Percentiles rank a stretch among this genome's conserved stretches.
Conservation (phyloP, 2,888 invertebrate species). For the Coenonympha glycerion region DNA sequence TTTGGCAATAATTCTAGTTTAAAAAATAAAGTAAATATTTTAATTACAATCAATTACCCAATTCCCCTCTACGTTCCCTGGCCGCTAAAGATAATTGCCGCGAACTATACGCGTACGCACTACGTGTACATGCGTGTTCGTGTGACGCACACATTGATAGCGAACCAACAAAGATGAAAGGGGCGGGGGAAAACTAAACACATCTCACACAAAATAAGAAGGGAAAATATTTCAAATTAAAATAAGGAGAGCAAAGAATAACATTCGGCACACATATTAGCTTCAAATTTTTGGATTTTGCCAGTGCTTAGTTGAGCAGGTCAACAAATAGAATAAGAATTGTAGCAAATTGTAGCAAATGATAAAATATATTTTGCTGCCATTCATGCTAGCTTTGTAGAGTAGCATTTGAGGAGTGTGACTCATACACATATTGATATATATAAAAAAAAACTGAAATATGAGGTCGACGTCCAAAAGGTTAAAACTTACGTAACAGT, state of each 20-base stretch:
- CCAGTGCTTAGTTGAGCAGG: background rate
- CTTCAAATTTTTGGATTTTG: background rate
- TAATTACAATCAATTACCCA: no score
- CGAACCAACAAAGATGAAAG: background rate
- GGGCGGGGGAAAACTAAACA: no score
- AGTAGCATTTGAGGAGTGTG: background rate
- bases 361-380: background rate
- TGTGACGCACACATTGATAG: conserved; percentile 1
- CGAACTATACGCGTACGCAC: background rate
- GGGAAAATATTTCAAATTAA: background rate
- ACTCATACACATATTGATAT: no score
- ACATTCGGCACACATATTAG: background rate
- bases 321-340: background rate
- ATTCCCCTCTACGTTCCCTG: no score
- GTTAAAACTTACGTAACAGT: no score
- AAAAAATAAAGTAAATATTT: no score
- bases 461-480: no score
- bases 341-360: background rate
- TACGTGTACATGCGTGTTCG: background rate
- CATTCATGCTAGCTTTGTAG: background rate
- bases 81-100: no score
- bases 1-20: no score
- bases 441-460: no score
- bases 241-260: background rate
- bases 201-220: no score